Evolutionary conservation across 30 jellyfish, hydroid and myxozoan species (phyloP).

Genomic region (Mastigias papua): DNA sequence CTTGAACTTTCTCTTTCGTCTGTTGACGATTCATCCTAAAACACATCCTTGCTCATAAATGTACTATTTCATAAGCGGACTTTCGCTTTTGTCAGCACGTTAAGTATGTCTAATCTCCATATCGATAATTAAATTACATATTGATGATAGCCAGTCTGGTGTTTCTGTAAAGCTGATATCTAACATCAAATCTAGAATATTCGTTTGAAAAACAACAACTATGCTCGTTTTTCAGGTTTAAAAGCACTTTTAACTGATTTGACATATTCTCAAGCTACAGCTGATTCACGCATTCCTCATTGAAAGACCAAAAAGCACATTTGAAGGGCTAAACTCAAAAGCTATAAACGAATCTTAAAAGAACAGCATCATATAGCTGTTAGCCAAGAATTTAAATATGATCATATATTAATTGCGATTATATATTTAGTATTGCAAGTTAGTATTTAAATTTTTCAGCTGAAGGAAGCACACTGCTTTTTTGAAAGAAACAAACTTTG

Average conservation of each 20-base stretch:
- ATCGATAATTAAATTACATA: not conserved
- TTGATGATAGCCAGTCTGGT: not conserved
- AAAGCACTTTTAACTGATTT: too few species aligned
- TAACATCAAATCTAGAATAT: not conserved
- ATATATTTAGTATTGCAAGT: too few species aligned
- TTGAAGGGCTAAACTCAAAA: too few species aligned
- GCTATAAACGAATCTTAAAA: too few species aligned
- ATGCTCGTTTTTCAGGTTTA: too few species aligned
- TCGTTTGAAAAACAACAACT: not conserved
- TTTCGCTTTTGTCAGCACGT: not conserved
- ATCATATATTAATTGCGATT: too few species aligned
- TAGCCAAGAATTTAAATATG: too few species aligned
- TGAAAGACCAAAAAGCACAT: too few species aligned
- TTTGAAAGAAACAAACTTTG: too few species aligned
- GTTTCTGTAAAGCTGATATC: not conserved
- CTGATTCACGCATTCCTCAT: too few species aligned
- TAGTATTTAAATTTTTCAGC: not conserved
- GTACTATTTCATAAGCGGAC: not conserved
- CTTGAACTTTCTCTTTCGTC: conserved; percentile 59
- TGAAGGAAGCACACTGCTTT: not conserved
- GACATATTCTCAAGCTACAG: too few species aligned
- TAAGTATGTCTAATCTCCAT: not conserved
- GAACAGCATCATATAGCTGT: too few species aligned
- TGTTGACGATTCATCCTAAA: conserved; percentile 41
- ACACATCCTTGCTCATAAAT: not conserved